These are phyloP conservation scores for Lemur catta DNA, from an alignment of 2,797 vertebrate genomes.

Conservation along the genomic window DNA sequence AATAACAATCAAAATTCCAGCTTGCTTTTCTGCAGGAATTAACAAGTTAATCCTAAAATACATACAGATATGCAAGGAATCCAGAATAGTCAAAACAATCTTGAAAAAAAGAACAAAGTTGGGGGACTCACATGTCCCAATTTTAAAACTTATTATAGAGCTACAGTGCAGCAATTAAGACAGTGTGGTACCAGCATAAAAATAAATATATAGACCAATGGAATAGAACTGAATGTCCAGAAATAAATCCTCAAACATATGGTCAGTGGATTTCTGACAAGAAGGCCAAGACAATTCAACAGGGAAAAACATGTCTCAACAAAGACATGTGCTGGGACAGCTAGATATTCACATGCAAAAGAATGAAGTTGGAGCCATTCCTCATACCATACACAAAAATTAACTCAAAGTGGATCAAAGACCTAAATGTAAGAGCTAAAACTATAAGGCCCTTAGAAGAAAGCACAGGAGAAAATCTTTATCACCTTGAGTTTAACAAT, in stretches of 20 bases:
- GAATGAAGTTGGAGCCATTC: neutral
- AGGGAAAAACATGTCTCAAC: neutral
- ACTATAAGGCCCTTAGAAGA: neutral
- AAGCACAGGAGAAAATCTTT: neutral
- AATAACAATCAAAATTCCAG: neutral
- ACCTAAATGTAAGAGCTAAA: neutral
- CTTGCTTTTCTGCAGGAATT: neutral
- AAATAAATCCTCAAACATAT: neutral
- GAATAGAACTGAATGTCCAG: neutral
- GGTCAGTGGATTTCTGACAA: neutral
- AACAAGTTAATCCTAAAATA: neutral
- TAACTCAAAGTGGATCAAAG: neutral
- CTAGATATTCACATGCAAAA: neutral
- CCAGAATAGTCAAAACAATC: neutral
- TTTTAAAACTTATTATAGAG: neutral
- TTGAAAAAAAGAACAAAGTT: neutral
- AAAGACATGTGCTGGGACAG: neutral
- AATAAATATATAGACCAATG: neutral
- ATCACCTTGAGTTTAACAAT: neutral
- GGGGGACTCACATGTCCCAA: neutral
- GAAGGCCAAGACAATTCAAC: neutral
- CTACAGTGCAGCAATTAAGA: neutral
- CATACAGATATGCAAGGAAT: neutral
- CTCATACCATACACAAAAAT: neutral
- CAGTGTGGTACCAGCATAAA: neutral